These are phyloP conservation scores for Peribatodes rhomboidaria DNA, from an alignment of 2,888 invertebrate species.

Conservation along the genomic window DNA sequence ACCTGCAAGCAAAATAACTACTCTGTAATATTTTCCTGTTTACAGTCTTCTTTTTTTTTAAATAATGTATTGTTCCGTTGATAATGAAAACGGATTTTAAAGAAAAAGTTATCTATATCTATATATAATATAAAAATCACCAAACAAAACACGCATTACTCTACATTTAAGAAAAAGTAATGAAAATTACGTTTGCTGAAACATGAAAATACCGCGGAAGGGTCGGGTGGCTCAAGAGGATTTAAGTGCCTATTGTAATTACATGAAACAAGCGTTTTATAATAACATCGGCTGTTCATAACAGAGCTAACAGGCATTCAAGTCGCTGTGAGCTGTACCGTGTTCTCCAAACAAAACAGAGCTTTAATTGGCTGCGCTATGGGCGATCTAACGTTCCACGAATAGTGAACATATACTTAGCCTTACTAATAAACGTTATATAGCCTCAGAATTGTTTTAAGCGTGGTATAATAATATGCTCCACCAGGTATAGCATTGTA, in stretches of 20 bases:
- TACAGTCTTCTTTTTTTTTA: too few species aligned
- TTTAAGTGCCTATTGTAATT: not conserved
- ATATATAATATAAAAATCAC: too few species aligned
- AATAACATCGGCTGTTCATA: conserved; percentile 9
- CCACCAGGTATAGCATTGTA: too few species aligned
- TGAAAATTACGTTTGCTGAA: not conserved
- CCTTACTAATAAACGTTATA: too few species aligned
- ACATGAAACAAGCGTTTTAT: not conserved
- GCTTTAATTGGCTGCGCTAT: not conserved
- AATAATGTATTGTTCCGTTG: too few species aligned
- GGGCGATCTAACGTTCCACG: not conserved
- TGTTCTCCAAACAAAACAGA: not conserved
- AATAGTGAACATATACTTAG: not conserved
- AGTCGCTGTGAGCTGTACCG: not conserved
- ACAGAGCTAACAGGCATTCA: conserved; percentile 18
- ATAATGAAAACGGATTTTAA: too few species aligned
- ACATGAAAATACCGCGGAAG: not conserved
- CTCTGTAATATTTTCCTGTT: too few species aligned
- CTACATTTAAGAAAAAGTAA: too few species aligned
- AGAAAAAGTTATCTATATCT: too few species aligned
- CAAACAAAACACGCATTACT: too few species aligned
- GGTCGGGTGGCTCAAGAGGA: not conserved
- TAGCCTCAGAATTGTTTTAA: not conserved
- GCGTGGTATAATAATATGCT: too few species aligned
- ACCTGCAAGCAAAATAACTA: too few species aligned